Evolutionary conservation across 2,888 invertebrate species (phyloP), one percentile per base, ranked within the genome.

Genomic region (Lepetodrilus schrolli): DNA sequence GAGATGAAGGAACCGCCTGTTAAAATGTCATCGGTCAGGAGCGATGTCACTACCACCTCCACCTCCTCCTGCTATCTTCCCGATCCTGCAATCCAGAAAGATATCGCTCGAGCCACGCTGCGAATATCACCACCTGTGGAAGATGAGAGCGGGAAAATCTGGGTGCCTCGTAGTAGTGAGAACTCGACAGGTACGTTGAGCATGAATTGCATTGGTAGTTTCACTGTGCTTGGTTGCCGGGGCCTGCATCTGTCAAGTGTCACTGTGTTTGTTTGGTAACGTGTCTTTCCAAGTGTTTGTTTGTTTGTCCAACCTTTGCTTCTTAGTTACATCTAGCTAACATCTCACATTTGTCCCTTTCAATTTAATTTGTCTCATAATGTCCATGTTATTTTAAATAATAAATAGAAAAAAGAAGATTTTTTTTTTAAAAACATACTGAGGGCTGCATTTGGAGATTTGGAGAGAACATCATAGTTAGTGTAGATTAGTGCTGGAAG

Each of bases 101-200:
- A 78, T 38, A 77, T 77, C 38, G 83, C 83, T 1, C 79, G 77
- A 50, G 81, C 82, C 7, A 80, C 81, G 1, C 72, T 84, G 23
- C 75, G 81, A n/a, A 83, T 83, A 30, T 78, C 77, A 13, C 80
- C 84, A 38, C 81, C 84, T 4, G 48, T 66, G 4, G 73, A 74
- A 26, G 82, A 83, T 73, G 81, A 82, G 47, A 66, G 80, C 66
- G 82, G 82, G 7, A 78, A 80, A 68, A 79, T 84, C 23, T 84
- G 84, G 84, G 77, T 83, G 8, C 84, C 83, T 47, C 78, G 82
- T 48, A 58, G 34, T 37, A 38, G 47, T 48, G 17, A 48, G 71
- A 50, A 36, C 34, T 21, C 26, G 5, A 20, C 37, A 66, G 30
- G 38, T 50, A 73, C 17, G 72, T 49, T 34, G 23, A 72, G 68